These are phyloP conservation scores for Xerus inauris DNA, from an alignment of 2,113 vertebrate genomes.

Conservation along the genomic window DNA sequence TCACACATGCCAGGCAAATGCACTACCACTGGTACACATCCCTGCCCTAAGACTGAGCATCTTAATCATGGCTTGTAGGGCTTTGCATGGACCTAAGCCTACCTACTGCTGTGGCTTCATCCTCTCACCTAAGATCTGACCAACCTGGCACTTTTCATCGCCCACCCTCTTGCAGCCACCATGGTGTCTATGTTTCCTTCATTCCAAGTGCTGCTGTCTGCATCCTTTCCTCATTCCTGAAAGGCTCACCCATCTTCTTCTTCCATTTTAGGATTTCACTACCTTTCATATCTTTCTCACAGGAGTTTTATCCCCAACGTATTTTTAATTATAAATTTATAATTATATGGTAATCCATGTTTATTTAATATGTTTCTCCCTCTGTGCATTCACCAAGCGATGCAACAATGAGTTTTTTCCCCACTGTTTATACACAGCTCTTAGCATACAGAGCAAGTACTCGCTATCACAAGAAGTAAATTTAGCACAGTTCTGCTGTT, in stretches of 20 bases:
- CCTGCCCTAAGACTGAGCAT: background rate
- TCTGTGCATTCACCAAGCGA: background rate
- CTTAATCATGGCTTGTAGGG: background rate
- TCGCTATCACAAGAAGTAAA: background rate
- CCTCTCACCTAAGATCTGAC: background rate
- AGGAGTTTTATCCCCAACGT: background rate
- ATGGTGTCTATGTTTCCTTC: background rate
- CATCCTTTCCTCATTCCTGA: too few species aligned
- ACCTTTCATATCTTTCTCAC: background rate
- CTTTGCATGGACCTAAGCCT: background rate
- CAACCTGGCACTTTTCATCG: too few species aligned
- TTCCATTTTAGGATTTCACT: background rate
- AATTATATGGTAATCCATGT: background rate
- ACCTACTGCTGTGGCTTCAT: background rate
- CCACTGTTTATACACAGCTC: background rate
- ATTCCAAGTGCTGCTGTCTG: background rate
- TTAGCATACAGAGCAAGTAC: background rate
- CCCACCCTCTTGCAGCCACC: background rate
- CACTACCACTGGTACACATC: background rate
- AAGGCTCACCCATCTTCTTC: background rate
- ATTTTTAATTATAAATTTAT: conserved; percentile 32
- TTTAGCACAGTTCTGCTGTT: background rate
- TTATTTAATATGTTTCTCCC: background rate
- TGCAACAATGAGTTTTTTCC: background rate
- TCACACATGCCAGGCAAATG: too few species aligned